A percentile compares a stretch with the other conserved stretches of the same genome.
phyloP scores from a whole-genome alignment of 2,113 vertebrate genomes.

The Brevimyrus niger region DNA sequence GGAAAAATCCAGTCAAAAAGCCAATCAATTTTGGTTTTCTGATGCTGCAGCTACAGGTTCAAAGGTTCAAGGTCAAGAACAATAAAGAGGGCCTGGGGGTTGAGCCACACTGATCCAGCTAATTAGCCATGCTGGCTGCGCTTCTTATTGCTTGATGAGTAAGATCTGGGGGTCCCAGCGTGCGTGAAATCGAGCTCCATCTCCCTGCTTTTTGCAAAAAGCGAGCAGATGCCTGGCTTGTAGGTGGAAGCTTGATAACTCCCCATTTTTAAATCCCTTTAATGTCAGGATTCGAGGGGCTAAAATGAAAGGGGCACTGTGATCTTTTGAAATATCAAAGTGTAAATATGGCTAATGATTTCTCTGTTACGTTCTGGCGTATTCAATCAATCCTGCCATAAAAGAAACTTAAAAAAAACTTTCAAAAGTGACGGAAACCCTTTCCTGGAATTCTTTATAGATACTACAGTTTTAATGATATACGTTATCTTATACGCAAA shows the following conservation, averaged over 20 bases:
- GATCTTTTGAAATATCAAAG: constrained; percentile 34
- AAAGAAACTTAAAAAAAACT: constrained; percentile 11
- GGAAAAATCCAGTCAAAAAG: not conserved
- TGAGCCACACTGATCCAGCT: not conserved
- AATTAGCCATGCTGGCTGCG: constrained; percentile 4
- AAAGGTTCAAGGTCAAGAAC: not conserved
- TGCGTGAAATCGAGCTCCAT: not conserved
- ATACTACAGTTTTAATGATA: constrained; percentile 2
- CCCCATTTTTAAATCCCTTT: constrained; percentile 26
- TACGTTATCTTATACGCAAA: not conserved
- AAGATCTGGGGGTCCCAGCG: constrained; percentile 10
- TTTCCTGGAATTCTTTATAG: not conserved
- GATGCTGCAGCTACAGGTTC: not conserved
- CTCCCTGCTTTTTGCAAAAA: constrained; percentile 1
- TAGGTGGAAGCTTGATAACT: constrained; percentile 13
- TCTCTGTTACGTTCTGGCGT: constrained; percentile 9
- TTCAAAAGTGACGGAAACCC: not conserved
- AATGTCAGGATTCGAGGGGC: constrained; percentile 16
- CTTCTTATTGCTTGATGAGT: not conserved
- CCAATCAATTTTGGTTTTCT: not conserved
- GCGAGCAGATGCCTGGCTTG: constrained; percentile 25
- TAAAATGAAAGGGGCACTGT: constrained; percentile 30
- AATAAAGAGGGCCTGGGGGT: not conserved
- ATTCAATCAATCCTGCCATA: constrained; percentile 24
- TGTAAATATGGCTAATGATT: constrained; percentile 35